Base-by-base conservation (phyloP, 2,888 invertebrate genomes). In the Caenorhabditis sp. region DNA sequence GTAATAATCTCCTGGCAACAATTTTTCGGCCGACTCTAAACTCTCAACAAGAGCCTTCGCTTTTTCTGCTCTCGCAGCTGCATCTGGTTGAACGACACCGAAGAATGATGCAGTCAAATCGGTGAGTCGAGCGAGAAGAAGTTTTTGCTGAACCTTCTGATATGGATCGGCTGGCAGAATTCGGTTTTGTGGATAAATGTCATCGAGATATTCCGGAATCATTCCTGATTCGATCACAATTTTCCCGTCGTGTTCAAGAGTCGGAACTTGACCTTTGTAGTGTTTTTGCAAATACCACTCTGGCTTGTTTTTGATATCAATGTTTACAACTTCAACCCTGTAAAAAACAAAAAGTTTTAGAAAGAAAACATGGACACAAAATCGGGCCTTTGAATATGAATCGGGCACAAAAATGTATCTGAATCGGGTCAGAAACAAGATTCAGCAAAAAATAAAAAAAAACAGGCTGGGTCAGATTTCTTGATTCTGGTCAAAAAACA, bases 131-230 rank as follows among this genome's bases (percentile, higher is more conserved):
- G 93, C 93, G 12, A 93, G 90, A 71, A 93, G 88, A 57, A 93
- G 90, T 83, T 92, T 92, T 81, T 93, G 93, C 84, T 92, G 91
- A 55, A 93, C 93, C 86, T 92, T 92, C 77, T 91, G 90, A 65
- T 79, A 93, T 82, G 68, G 93, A 87, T 93, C 92, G 12, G 90
- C 89, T 0, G 93, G 90, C 82, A 92, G 91, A 26, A 94, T 89
- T 0, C 91, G 91, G 8, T 70, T 73, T 0, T 88, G 90, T 0
- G 92, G 91, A 88, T 92, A 93, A 84, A 92, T 92, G 83, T 94
- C 94, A 86, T 95, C 94, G 73, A 94, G 88, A 87, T 93, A 94
- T 79, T 93, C 92, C 78, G 92, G 92, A 74, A 94, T 91, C 43
- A 94, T 91, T 75, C 92, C 90, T 79, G 94, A 94, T 88, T 94